Percentiles rank a stretch among this genome's conserved stretches.
These are phyloP conservation scores for Circaetus cinerascens DNA, from an alignment of 2,113 vertebrate species.

Conservation along the genomic window DNA sequence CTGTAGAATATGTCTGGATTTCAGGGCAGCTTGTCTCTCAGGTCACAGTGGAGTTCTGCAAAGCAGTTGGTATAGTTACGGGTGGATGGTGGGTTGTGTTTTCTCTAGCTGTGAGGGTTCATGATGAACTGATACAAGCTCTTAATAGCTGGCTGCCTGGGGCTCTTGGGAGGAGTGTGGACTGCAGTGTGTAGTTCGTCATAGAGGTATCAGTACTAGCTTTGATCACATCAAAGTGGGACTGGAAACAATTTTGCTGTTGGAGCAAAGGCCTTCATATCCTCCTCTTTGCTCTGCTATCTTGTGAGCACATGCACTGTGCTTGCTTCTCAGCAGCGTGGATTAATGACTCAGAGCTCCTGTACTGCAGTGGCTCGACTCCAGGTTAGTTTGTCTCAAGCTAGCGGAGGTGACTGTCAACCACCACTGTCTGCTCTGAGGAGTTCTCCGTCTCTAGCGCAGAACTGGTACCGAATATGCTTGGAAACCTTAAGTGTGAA, in stretches of 20 bases:
- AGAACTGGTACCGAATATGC: background rate
- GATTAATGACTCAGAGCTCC: background rate
- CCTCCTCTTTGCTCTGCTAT: background rate
- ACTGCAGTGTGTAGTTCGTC: background rate
- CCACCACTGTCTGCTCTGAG: background rate
- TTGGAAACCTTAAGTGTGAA: background rate
- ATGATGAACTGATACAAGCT: background rate
- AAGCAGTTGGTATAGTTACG: background rate
- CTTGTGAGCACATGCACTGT: background rate
- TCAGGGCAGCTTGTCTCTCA: background rate
- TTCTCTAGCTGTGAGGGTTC: background rate
- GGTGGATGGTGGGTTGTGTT: background rate
- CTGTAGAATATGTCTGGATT: background rate
- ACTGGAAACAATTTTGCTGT: background rate
- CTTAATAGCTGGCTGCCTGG: background rate
- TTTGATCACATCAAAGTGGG: background rate
- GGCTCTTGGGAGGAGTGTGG: background rate
- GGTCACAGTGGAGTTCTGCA: background rate
- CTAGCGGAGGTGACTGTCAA: background rate
- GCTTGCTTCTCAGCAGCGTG: background rate
- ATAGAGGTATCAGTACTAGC: background rate
- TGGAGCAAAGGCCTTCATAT: background rate
- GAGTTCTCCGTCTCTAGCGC: background rate
- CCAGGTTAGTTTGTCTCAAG: background rate
- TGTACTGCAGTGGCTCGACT: background rate